Base-by-base conservation (phyloP, 2,113 vertebrate genomes). In the Pampusana beccarii region DNA sequence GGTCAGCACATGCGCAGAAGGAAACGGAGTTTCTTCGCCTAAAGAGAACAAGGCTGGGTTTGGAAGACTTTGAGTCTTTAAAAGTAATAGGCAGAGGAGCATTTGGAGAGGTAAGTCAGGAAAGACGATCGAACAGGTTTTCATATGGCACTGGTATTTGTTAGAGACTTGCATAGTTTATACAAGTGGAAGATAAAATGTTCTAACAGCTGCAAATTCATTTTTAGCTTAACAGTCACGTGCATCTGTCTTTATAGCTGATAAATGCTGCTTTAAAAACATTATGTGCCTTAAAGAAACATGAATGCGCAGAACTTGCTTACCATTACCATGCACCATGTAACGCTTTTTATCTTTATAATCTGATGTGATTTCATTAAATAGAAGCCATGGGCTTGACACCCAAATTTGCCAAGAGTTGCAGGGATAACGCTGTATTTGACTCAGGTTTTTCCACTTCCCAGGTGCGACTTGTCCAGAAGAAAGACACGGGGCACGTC, bases 401-500 rank as follows among this genome's bases (percentile, higher is more conserved):
- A 13, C 7, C 28, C 36, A 50, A 0, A 8, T 51, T 36, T 81
- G 14, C 3, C 29, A 18, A 5, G 79, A 62, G 46, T 0, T 82
- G 61, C 34, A 38, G 28, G 36, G 86, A 5, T 28, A 6, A 3
- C 9, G 29, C 26, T 80, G 42, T 48, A 0, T 79, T n/a, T 89
- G 60, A 95, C 64, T 69, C 2, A 5, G 1, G 0, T 14, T 13
- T 56, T 9, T 74, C 13, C 24, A 24, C 12, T 46, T 72, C 85
- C 54, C 83, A 99, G 99, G 99, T 99, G 56, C 98, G 99, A 24
- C 98, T 99, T 69, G 99, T 99, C 69, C 99, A 99, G 98, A 99
- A 99, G 98, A 99, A 99, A 95, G 99, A 99, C 94, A 99, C 99
- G 0, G 99, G 99, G 1, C 99, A 99, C 1, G 99, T 99, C 8